Evolutionary conservation across 2,888 invertebrate genomes (phyloP).

Genomic region (Conops quadrifasciatus): DNA sequence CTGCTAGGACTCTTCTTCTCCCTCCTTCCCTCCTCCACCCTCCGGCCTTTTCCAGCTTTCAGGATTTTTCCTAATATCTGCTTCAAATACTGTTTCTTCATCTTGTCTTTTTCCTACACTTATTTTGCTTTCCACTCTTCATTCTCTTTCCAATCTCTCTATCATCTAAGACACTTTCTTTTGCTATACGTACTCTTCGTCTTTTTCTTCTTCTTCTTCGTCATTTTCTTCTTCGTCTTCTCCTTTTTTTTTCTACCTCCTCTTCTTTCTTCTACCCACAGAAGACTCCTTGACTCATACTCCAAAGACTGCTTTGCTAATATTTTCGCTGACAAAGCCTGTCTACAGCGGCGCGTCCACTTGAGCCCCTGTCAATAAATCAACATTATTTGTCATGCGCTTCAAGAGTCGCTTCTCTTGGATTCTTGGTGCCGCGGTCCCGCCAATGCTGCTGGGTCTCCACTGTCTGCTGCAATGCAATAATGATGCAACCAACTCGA

Average conservation of each 20-base stretch:
- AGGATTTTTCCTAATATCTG: too few relatives aligned
- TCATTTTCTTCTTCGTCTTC: neutral
- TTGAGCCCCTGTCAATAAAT: slow-evolving; percentile 30
- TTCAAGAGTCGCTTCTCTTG: neutral
- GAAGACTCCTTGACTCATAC: neutral
- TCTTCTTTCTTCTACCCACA: slow-evolving; percentile 1
- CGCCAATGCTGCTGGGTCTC: neutral
- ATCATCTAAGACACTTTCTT: too few relatives aligned
- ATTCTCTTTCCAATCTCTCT: too few relatives aligned
- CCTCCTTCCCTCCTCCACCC: too few relatives aligned
- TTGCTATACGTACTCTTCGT: too few relatives aligned
- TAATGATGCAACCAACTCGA: slow-evolving; percentile 16
- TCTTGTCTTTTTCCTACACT: too few relatives aligned
- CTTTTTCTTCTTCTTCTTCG: too few relatives aligned
- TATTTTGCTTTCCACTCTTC: too few relatives aligned
- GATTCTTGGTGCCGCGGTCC: too few relatives aligned
- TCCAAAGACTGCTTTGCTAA: slow-evolving; percentile 8
- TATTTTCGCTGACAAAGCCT: slow-evolving; percentile 30
- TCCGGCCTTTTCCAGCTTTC: too few relatives aligned
- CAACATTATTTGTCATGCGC: slow-evolving; percentile 31
- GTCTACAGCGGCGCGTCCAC: slow-evolving; percentile 16
- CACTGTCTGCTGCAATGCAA: neutral
- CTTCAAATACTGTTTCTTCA: too few relatives aligned
- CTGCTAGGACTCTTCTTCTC: too few relatives aligned
- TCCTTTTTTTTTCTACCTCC: neutral